A percentile compares a stretch with the other conserved stretches of the same genome.
These are phyloP conservation scores for Drosophila paranaensis DNA, from an alignment of 2,888 invertebrate genomes.

Conservation along the genomic window DNA sequence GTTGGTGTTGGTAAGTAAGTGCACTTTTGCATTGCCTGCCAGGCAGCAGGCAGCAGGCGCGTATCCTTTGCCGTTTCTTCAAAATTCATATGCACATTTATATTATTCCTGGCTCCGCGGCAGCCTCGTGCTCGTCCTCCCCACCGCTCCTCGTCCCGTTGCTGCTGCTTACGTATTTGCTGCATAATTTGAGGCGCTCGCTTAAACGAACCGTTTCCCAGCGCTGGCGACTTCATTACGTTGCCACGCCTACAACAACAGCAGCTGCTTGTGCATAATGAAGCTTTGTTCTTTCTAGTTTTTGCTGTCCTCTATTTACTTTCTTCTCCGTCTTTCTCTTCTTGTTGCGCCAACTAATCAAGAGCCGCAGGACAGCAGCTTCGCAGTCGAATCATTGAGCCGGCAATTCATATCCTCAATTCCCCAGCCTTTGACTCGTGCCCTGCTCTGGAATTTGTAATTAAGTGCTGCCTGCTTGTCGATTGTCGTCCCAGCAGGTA, in stretches of 20 bases:
- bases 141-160: slow-evolving; percentile 5
- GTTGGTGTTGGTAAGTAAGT: slow-evolving; percentile 39
- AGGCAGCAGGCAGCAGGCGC: slow-evolving; percentile 41
- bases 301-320: slow-evolving; percentile 1
- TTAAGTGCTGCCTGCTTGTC: slow-evolving; percentile 41
- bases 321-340: not conserved
- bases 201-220: slow-evolving; percentile 37
- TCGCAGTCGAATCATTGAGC: slow-evolving; percentile 37
- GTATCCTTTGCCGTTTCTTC: slow-evolving; percentile 68
- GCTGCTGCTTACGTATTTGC: slow-evolving; percentile 46
- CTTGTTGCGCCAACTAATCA: slow-evolving; percentile 42
- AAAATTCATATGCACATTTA: slow-evolving; percentile 80
- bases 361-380: slow-evolving; percentile 25
- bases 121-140: not conserved
- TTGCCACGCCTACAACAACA: slow-evolving; percentile 26
- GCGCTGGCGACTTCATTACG: slow-evolving; percentile 36
- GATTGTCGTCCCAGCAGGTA: slow-evolving; percentile 37
- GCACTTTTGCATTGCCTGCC: slow-evolving; percentile 58
- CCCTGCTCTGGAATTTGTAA: slow-evolving; percentile 43
- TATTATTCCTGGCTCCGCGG: slow-evolving; percentile 56
- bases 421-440: slow-evolving; percentile 22
- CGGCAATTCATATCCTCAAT: slow-evolving; percentile 42
- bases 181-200: slow-evolving; percentile 51
- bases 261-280: slow-evolving; percentile 33
- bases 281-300: slow-evolving; percentile 20